Conservation (phyloP, 2,888 invertebrate species). For the Coenonympha arcania region DNA sequence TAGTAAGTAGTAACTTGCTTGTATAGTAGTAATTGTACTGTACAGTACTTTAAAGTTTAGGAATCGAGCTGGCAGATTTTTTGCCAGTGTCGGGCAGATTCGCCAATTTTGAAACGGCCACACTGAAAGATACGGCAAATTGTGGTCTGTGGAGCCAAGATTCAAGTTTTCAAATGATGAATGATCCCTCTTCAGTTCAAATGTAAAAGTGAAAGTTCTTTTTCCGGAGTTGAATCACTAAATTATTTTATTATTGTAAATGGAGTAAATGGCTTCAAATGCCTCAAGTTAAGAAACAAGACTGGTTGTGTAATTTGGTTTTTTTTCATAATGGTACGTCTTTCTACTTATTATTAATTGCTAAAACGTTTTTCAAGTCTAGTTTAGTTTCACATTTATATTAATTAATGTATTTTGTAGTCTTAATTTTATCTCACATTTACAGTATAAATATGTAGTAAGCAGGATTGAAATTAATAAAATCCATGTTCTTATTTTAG, state of each 20-base stretch:
- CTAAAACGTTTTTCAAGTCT: neutral
- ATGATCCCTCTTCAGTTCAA: neutral
- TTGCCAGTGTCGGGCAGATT: no score
- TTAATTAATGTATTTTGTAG: no score
- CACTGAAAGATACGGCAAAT: neutral
- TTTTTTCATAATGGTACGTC: slow-evolving; percentile 16
- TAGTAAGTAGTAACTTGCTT: no score
- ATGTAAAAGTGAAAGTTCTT: slow-evolving; percentile 25
- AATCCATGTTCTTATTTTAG: slow-evolving; percentile 1
- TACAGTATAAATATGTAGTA: no score
- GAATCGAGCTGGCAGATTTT: no score
- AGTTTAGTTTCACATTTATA: no score
- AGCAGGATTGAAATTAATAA: no score
- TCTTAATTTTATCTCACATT: no score
- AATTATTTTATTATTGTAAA: neutral
- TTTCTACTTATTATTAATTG: neutral
- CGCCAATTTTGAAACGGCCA: no score
- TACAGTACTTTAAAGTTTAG: no score
- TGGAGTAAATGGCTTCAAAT: slow-evolving; percentile 17
- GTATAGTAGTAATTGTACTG: no score
- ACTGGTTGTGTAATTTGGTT: slow-evolving; percentile 3
- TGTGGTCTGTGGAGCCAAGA: no score
- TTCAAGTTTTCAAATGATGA: neutral
- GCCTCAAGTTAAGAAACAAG: slow-evolving; percentile 2
- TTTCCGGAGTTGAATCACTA: slow-evolving; percentile 5